Evolutionary conservation across 2,797 vertebrate species (phyloP).

Genomic region (Pitangus sulphuratus): DNA sequence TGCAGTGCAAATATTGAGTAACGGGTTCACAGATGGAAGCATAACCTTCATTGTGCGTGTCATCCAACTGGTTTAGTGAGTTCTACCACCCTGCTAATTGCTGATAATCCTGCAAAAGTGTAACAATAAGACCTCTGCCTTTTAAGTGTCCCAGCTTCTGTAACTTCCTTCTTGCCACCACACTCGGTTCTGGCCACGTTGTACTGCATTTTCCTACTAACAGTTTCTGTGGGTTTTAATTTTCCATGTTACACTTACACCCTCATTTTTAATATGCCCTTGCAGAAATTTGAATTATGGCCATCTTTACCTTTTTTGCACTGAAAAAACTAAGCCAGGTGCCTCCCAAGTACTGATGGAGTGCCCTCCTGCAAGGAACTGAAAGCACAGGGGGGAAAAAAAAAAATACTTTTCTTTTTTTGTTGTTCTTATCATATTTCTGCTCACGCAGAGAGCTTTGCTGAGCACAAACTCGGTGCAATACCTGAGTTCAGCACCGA

Average conservation of each 20-base stretch:
- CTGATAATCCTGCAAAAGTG: background rate
- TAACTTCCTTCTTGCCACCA: background rate
- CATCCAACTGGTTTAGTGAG: conserved; percentile 55
- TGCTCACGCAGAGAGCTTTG: background rate
- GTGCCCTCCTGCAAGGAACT: background rate
- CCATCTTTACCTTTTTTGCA: background rate
- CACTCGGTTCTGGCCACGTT: background rate
- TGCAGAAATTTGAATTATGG: background rate
- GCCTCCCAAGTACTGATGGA: background rate
- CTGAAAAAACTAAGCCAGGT: background rate
- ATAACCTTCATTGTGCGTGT: background rate
- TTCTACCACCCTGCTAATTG: background rate
- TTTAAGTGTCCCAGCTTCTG: background rate
- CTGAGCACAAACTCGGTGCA: background rate
- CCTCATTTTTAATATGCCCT: background rate
- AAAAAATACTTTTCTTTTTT: background rate
- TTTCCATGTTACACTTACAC: background rate
- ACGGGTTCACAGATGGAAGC: background rate
- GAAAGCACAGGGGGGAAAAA: background rate
- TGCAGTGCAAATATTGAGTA: conserved; percentile 23
- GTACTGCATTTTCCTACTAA: background rate
- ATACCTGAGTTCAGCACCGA: background rate
- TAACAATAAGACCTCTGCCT: background rate
- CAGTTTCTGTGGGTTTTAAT: background rate
- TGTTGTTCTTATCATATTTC: background rate